phyloP scores from a whole-genome alignment of 2,888 invertebrate genomes.

The Xestoiulus laeticollis region DNA sequence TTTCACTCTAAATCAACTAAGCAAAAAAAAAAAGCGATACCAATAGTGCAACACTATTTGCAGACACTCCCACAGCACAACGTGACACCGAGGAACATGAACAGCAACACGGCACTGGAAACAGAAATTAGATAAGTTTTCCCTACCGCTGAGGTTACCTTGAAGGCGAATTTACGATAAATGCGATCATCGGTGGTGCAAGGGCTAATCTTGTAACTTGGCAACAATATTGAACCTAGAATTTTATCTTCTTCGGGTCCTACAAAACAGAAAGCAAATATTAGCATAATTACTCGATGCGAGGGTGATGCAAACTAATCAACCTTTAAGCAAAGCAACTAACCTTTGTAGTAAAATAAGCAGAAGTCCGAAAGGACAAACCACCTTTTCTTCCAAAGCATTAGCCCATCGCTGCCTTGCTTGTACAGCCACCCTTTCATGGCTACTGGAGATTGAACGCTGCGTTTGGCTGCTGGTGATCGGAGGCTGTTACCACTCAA shows the following conservation, averaged over 20 bases:
- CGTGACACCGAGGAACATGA: conserved; percentile 39
- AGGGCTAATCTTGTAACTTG: conserved; percentile 87
- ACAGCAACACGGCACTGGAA: conserved; percentile 44
- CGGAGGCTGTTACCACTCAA: conserved; percentile 62
- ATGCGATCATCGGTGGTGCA: conserved; percentile 83
- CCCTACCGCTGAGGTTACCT: conserved; percentile 64
- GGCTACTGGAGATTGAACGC: conserved; percentile 83
- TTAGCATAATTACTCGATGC: not conserved
- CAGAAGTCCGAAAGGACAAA: conserved; percentile 93
- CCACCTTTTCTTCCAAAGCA: conserved; percentile 95
- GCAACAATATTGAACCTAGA: conserved; percentile 86
- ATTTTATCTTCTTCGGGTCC: conserved; percentile 88
- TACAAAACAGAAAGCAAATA: conserved; percentile 60
- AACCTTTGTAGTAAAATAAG: conserved; percentile 93
- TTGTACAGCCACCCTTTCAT: conserved; percentile 91
- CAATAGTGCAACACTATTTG: conserved; percentile 15
- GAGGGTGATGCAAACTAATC: not conserved
- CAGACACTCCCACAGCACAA: conserved; percentile 11
- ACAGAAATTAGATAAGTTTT: conserved; percentile 40
- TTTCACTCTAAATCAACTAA: not conserved
- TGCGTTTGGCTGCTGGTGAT: conserved; percentile 84
- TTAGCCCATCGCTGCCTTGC: conserved; percentile 90
- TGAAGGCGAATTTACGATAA: conserved; percentile 87
- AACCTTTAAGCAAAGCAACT: conserved; percentile 59
- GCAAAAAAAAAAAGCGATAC: conserved; percentile 1